Base-by-base conservation (phyloP, 2,113 vertebrate species). In the Myiagra hebetior region DNA sequence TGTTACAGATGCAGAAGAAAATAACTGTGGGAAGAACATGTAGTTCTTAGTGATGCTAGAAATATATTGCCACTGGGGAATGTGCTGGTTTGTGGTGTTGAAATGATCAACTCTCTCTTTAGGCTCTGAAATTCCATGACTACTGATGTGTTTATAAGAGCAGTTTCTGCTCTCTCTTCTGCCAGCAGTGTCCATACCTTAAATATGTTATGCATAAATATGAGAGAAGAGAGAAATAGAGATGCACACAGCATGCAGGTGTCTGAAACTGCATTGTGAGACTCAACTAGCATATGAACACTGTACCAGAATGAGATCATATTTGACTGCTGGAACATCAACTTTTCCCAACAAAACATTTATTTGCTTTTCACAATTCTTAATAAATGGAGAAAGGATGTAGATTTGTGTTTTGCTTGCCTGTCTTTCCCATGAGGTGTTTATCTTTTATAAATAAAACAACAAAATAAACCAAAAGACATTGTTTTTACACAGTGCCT, bases 341-440 rank as follows among this genome's bases (percentile, higher is more conserved):
- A 56, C 44, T 87, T 94, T 89, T 78, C 57, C 37, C 42, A 75
- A 81, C 10, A 82, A 94, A 60, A 62, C 28, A 56, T 79, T 82
- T 87, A 49, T 85, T 87, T 96, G 14, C 50, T 90, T 88, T 96
- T 91, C 63, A 77, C 63, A 83, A 47, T 83, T 91, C 22, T 91
- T 93, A 93, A 70, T 90, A 90, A 69, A 85, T 46, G 39, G 50
- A 93, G 67, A 90, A 91, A 69, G 13, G 33, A 74, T 67, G 53
- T 24, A 77, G 33, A 63, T 89, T 69, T 92, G 30, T 90, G 63
- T 67, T 96, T 93, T 89, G 13, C 47, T 76, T 77, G 72, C 31
- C 55, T 83, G 62, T 65, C 67, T 82, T 96, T 89, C 63, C 78
- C 60, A 47, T 0, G 15, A 88, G 50, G 62, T 76, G 16, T 77